Conservation (phyloP, 2,797 vertebrate genomes). For the Urosaurus nigricauda region DNA sequence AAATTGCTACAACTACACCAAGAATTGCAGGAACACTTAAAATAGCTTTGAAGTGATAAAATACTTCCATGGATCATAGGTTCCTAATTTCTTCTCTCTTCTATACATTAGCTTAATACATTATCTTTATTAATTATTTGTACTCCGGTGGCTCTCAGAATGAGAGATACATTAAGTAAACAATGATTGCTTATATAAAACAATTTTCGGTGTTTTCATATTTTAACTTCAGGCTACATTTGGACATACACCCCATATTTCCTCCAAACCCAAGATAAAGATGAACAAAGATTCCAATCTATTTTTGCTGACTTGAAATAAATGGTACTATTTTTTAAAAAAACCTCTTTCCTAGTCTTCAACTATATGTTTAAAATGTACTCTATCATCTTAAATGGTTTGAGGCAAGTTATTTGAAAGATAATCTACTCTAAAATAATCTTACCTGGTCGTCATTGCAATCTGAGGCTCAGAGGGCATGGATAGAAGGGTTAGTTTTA, state of each 20-base stretch:
- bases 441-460: no score
- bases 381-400: neutral
- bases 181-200: neutral
- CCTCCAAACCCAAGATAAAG: neutral
- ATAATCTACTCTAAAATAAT: neutral
- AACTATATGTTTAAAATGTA: neutral
- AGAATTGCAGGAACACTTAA: conserved; percentile 33
- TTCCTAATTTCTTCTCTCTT: conserved; percentile 42
- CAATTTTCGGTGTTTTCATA: neutral
- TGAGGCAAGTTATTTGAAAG: neutral
- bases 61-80: neutral
- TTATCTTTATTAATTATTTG: conserved; percentile 28
- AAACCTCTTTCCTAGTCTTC: neutral
- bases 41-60: conserved; percentile 26
- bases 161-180: neutral
- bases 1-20: conserved; percentile 36
- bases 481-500: neutral
- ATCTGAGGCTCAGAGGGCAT: neutral
- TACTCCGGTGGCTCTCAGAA: conserved; percentile 15
- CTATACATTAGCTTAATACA: conserved; percentile 8
- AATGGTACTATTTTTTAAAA: neutral
- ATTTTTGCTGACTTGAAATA: neutral
- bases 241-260: neutral
- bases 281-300: neutral
- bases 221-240: neutral